Evolutionary conservation across 2,888 invertebrate genomes (phyloP).

Genomic region (Leucoma salicis): DNA sequence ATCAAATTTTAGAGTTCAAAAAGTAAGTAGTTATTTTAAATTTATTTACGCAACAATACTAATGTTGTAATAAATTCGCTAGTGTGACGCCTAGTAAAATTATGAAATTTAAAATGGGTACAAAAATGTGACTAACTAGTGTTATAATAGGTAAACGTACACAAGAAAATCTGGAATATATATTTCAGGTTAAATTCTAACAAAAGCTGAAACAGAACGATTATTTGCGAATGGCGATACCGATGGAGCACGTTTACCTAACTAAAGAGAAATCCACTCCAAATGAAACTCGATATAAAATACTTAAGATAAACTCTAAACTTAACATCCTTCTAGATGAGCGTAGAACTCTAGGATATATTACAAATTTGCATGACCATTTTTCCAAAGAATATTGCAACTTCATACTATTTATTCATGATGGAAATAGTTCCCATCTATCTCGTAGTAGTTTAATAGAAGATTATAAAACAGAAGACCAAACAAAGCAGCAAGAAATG

Average conservation of each 20-base stretch:
- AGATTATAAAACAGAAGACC: not conserved
- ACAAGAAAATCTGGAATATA: not conserved
- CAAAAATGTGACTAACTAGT: no score
- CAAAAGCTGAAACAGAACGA: no score
- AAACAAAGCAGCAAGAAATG: not conserved
- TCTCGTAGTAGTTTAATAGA: not conserved
- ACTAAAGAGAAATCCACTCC: not conserved
- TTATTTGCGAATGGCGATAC: not conserved
- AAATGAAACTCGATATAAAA: not conserved
- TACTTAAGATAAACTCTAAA: not conserved
- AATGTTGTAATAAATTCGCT: no score
- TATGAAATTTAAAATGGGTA: no score
- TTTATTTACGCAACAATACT: no score
- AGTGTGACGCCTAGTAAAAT: no score
- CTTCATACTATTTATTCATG: not conserved
- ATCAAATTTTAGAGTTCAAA: no score
- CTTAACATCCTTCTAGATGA: not conserved
- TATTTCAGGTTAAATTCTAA: not conserved
- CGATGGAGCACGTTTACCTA: not conserved
- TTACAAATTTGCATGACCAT: not conserved
- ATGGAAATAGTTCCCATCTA: not conserved
- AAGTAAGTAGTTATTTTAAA: no score
- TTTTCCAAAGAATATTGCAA: not conserved
- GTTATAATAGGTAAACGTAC: not conserved
- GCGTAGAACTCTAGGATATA: not conserved